Percentiles rank a stretch among this genome's conserved stretches.
Conservation (phyloP, 2,888 invertebrate genomes). For the Herminia tarsipennalis region DNA sequence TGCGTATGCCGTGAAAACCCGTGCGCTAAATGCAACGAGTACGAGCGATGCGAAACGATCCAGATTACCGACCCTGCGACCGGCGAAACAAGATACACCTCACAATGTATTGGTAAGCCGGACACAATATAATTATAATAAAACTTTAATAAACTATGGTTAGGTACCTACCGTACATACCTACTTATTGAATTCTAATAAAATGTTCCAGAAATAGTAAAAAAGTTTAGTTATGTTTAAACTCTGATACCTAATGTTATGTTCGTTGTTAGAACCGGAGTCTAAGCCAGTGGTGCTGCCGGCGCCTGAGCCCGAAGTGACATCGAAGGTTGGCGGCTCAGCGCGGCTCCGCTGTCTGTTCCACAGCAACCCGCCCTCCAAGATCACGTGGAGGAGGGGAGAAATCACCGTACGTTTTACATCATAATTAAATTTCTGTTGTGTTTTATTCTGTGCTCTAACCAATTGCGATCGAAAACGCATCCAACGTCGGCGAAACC, state of each 20-base stretch:
- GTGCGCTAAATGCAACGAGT: conserved; percentile 88
- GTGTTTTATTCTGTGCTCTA: too few species aligned
- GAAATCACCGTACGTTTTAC: conserved; percentile 89
- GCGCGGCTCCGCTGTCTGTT: conserved; percentile 91
- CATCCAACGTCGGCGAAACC: too few species aligned
- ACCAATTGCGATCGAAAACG: too few species aligned
- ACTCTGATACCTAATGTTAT: not conserved
- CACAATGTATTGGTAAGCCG: conserved; percentile 29
- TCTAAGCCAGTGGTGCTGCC: conserved; percentile 63
- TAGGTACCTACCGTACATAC: too few species aligned
- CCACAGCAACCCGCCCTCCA: conserved; percentile 91
- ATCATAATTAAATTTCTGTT: too few species aligned
- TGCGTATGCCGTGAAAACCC: conserved; percentile 86
- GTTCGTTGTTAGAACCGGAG: not conserved
- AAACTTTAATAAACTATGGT: not conserved
- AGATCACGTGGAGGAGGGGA: conserved; percentile 91
- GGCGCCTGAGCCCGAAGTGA: conserved; percentile 86
- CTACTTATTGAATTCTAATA: too few species aligned
- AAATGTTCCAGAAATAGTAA: too few species aligned
- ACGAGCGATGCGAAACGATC: conserved; percentile 89
- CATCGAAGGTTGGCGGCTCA: conserved; percentile 89
- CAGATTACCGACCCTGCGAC: conserved; percentile 68
- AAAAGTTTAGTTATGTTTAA: too few species aligned
- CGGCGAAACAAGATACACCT: conserved; percentile 71
- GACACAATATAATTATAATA: not conserved